Percentiles rank a stretch among this genome's conserved stretches.
Evolutionary conservation across 37 sponge, comb jelly and placozoan genomes (phyloP).

Genomic region (Amphimedon queenslandica): DNA sequence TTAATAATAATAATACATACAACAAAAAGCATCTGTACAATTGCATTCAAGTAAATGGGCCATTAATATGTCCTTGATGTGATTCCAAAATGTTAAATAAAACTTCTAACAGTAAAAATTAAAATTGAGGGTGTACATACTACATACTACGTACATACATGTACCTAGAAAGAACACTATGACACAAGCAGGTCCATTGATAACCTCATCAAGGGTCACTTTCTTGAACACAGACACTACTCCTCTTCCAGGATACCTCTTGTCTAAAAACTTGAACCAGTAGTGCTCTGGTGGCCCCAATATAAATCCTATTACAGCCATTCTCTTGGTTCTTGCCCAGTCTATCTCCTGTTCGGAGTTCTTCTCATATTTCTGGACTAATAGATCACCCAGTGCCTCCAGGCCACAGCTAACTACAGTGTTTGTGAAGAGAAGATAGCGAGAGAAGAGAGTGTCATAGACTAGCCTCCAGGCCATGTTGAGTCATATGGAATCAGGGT

Average conservation of each 20-base stretch:
- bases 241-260: constrained; percentile 10
- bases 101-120: too few relatives aligned
- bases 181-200: constrained; percentile 19
- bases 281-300: constrained; percentile 39
- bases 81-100: too few relatives aligned
- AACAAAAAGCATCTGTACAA: too few relatives aligned
- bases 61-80: too few relatives aligned
- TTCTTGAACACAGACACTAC: constrained; percentile 19
- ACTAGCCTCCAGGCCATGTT: constrained; percentile 3
- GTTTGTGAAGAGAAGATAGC: constrained; percentile 53
- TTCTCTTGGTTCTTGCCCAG: constrained; percentile 30
- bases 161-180: constrained; percentile 45
- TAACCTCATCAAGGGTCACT: constrained; percentile 48
- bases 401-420: constrained; percentile 8
- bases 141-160: not conserved
- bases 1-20: too few relatives aligned
- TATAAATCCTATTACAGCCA: constrained; percentile 30
- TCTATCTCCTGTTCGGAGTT: constrained; percentile 15
- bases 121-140: not conserved
- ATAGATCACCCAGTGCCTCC: constrained; percentile 46
- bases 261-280: constrained; percentile 44
- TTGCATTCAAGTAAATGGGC: too few relatives aligned
- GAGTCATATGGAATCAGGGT: too few relatives aligned
- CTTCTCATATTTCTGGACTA: constrained; percentile 51
- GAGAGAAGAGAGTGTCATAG: constrained; percentile 8